Evolutionary conservation across 1,140 invertebrate species (phyloP), one percentile per base, ranked within the genome.

Genomic region (Lineus longissimus): DNA sequence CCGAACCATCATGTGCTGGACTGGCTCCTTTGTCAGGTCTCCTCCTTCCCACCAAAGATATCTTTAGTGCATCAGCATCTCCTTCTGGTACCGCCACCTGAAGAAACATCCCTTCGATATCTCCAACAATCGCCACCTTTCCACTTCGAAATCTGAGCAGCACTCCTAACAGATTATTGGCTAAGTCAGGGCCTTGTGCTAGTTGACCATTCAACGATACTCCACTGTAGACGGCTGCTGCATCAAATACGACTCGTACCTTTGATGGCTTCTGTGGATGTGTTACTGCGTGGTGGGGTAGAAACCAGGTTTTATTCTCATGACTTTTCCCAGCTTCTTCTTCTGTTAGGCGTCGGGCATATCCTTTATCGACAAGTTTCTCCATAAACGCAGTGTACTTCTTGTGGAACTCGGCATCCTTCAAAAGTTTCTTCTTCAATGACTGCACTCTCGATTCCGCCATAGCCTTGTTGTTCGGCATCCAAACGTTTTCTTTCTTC

Each of bases 61-160:
- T 65, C n/a, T 54, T 41, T 7, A 65, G 23, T 13, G 23, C 54
- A 22, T 67, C 60, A 29, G 54, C 30, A n/a, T 67, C 55, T 17
- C n/a, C 19, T 25, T 1, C 1, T 41, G 62, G 61, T 1, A 67
- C 65, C 22, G 59, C 60, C 2, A 70, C 65, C 47, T 63, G 59
- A 23, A 62, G 51, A 40, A 67, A 70, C 65, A 67, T 67, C 2
- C 47, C 41, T 47, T 70, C 57, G 13, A 70, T 65, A 31, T 70
- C 63, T 17, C 51, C 69, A 2, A 61, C 27, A 9, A 67, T n/a
- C 0, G 59, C 59, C 15, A 60, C 29, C 17, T 36, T 30, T 13
- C 65, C 59, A 40, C 54, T 30, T 51, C 68, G 36, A 61, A 64
- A 64, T 59, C 62, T 55, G 2, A 67, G 13, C n/a, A 64, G 23